These are phyloP conservation scores for Oscarella lobularis DNA, from an alignment of 37 sponge, comb jelly and placozoan genomes.

Conservation along the genomic window DNA sequence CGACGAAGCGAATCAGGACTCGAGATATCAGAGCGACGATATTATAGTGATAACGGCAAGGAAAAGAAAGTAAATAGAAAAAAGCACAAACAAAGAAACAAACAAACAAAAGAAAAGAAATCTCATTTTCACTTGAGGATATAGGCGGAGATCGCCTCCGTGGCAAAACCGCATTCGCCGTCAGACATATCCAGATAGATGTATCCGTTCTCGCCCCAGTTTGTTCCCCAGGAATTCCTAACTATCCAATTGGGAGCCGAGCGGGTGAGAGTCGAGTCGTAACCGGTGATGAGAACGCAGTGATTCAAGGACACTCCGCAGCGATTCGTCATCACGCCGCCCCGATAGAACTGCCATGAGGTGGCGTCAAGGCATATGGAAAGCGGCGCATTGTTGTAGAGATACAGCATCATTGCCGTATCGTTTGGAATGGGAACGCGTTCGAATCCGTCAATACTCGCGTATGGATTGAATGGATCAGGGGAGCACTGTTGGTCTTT, in stretches of 20 bases:
- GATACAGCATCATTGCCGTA: neutral
- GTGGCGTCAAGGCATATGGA: neutral
- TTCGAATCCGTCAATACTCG: neutral
- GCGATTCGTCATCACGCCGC: neutral
- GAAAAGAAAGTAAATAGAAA: neutral
- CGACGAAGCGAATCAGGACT: constrained; percentile 19
- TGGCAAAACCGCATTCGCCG: neutral
- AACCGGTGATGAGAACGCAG: neutral
- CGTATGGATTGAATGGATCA: neutral
- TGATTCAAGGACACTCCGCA: neutral
- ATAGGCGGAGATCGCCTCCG: neutral
- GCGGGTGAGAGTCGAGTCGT: neutral
- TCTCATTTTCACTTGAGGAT: neutral
- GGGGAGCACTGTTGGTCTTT: neutral
- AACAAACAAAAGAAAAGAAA: too few species aligned
- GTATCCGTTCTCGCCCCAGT: neutral
- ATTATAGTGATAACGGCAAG: constrained; percentile 36
- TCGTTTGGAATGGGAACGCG: neutral
- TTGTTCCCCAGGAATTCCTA: neutral
- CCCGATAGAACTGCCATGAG: neutral
- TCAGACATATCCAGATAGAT: neutral
- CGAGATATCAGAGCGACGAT: constrained; percentile 32
- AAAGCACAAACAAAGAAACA: too few species aligned
- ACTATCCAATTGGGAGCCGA: neutral
- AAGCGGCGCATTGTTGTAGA: neutral